Percentiles rank a stretch among this genome's conserved stretches.
Evolutionary conservation across 2,113 vertebrate genomes (phyloP).

Genomic region (Oncorhynchus gorbuscha): DNA sequence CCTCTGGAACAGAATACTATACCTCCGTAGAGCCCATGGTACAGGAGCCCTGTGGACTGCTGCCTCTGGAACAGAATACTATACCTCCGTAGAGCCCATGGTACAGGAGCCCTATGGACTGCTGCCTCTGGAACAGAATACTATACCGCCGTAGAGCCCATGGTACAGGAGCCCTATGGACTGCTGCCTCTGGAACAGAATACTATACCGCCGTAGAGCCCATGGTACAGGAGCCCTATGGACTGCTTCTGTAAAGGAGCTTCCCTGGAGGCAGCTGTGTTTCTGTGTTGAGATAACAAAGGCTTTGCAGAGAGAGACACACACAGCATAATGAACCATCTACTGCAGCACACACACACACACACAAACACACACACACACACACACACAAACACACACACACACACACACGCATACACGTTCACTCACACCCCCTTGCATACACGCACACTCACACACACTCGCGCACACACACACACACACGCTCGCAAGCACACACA

Average conservation of each 20-base stretch:
- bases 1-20: too few relatives aligned
- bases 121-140: too few relatives aligned
- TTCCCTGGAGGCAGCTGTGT: slow-evolving; percentile 29
- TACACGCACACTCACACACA: neutral
- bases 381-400: neutral
- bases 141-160: too few relatives aligned
- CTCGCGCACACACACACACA: neutral
- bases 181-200: too few relatives aligned
- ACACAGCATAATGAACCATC: slow-evolving; percentile 57
- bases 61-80: too few relatives aligned
- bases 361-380: neutral
- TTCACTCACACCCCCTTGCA: neutral
- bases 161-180: neutral
- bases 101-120: too few relatives aligned
- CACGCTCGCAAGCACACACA: neutral
- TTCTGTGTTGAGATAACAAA: slow-evolving; percentile 60
- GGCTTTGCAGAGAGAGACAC: slow-evolving; percentile 56
- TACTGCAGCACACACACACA: slow-evolving; percentile 17
- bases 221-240: slow-evolving; percentile 19
- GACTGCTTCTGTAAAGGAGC: neutral
- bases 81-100: too few relatives aligned
- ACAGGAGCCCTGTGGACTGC: too few relatives aligned
- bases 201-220: neutral
- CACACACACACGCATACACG: neutral
- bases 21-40: too few relatives aligned